These are phyloP conservation scores for Sminthurides aquaticus DNA, from an alignment of 2,888 invertebrate genomes.

Conservation along the genomic window DNA sequence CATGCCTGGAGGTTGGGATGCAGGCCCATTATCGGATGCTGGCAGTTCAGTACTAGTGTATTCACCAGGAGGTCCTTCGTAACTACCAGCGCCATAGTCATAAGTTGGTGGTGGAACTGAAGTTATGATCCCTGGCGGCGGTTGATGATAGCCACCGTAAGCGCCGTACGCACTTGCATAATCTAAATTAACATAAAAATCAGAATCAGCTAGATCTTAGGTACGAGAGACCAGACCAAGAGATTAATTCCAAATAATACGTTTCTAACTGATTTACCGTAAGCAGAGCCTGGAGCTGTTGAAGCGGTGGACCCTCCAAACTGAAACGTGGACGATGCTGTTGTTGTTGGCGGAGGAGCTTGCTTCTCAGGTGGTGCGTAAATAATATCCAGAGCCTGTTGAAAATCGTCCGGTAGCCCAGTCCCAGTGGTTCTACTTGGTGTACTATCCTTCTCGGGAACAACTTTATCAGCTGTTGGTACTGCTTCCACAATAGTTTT, in stretches of 20 bases:
- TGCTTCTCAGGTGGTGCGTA: slow-evolving; percentile 25
- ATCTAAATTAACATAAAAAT: no score
- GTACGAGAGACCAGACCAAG: background rate
- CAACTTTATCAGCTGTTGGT: background rate
- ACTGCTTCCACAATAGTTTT: background rate
- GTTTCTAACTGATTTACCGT: no score
- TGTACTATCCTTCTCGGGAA: slow-evolving; percentile 10
- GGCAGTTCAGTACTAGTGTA: background rate
- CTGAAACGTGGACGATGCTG: slow-evolving; percentile 15
- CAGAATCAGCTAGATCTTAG: background rate
- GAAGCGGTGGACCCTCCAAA: background rate
- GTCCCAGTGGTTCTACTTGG: slow-evolving; percentile 10
- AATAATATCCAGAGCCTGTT: slow-evolving; percentile 42
- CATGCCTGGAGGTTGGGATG: background rate
- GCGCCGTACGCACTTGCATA: slow-evolving; percentile 11
- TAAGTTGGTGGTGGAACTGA: slow-evolving; percentile 12
- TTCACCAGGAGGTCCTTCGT: slow-evolving; percentile 21
- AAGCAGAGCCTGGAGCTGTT: background rate
- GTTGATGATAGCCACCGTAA: slow-evolving; percentile 11
- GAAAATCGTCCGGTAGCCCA: slow-evolving; percentile 35
- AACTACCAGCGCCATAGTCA: slow-evolving; percentile 17
- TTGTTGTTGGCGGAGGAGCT: slow-evolving; percentile 24
- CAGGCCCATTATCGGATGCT: background rate
- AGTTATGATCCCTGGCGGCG: background rate
- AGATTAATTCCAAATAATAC: no score